A percentile compares a stretch with the other conserved stretches of the same genome.
phyloP scores from a whole-genome alignment of 2,797 vertebrate species.

The Acanthopagrus latus region DNA sequence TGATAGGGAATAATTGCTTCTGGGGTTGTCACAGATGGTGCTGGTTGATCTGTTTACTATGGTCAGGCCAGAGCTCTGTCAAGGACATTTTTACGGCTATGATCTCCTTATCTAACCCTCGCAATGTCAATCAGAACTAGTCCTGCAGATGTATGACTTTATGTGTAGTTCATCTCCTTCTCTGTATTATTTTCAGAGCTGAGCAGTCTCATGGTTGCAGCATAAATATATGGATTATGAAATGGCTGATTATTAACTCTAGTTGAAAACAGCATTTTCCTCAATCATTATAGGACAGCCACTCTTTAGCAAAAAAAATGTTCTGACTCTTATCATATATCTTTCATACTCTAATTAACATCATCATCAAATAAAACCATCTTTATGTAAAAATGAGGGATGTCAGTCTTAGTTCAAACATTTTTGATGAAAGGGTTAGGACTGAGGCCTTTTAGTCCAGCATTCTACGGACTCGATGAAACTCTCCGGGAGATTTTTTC shows the following conservation, averaged over 20 bases:
- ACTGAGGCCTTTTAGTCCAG: too few species aligned
- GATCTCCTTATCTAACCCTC: conserved; percentile 65
- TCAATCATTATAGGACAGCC: not conserved
- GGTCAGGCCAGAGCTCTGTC: conserved; percentile 69
- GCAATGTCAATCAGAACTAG: conserved; percentile 64
- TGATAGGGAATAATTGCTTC: conserved; percentile 85
- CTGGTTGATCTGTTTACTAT: conserved; percentile 79
- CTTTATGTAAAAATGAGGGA: too few species aligned
- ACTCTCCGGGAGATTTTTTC: too few species aligned
- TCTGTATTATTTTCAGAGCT: conserved; percentile 24
- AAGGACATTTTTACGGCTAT: conserved; percentile 79
- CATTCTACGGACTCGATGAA: too few species aligned
- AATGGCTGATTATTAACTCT: conserved; percentile 2
- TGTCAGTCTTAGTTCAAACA: too few species aligned
- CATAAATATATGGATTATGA: conserved; percentile 13
- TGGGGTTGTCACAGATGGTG: conserved; percentile 84
- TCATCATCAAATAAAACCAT: too few species aligned
- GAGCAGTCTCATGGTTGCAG: not conserved
- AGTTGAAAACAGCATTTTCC: not conserved
- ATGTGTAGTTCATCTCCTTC: conserved; percentile 11
- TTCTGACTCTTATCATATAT: not conserved
- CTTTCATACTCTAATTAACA: not conserved
- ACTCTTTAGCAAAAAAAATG: not conserved
- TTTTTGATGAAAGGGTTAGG: too few species aligned
- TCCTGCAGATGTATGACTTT: conserved; percentile 38